Evolutionary conservation across 2,113 vertebrate species (phyloP).

Genomic region (Steatornis caripensis): DNA sequence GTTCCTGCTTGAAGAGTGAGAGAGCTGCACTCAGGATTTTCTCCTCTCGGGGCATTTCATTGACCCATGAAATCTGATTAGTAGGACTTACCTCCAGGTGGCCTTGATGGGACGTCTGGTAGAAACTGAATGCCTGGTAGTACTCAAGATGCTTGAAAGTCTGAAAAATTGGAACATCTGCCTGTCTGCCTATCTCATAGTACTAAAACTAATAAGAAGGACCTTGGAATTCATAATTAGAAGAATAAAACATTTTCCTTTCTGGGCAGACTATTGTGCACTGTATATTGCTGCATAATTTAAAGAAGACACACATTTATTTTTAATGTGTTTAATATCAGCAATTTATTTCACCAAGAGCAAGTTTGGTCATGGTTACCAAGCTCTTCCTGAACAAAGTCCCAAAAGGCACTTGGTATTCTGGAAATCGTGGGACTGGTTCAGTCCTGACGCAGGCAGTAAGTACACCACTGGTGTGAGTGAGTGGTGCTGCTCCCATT

Average conservation of each 20-base stretch:
- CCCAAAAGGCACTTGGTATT: background rate
- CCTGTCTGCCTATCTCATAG: background rate
- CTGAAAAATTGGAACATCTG: background rate
- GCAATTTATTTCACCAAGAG: background rate
- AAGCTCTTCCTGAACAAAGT: background rate
- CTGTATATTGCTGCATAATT: background rate
- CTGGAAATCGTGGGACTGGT: background rate
- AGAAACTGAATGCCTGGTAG: background rate
- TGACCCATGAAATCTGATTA: slow-evolving; percentile 60
- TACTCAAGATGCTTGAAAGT: background rate
- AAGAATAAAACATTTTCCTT: background rate
- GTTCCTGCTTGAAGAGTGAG: background rate
- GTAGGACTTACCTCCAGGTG: slow-evolving; percentile 25
- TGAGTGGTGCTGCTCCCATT: background rate
- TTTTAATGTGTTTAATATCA: background rate
- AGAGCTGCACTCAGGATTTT: background rate
- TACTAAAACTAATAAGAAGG: background rate
- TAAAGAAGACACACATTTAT: background rate
- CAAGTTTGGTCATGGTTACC: background rate
- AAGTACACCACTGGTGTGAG: background rate
- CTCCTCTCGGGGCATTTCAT: background rate
- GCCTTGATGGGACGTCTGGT: background rate
- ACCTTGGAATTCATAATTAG: background rate
- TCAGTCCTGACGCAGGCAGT: background rate
- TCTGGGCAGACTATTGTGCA: background rate